Conservation (phyloP, 2,797 vertebrate species). For the Onychomys leucogaster region DNA sequence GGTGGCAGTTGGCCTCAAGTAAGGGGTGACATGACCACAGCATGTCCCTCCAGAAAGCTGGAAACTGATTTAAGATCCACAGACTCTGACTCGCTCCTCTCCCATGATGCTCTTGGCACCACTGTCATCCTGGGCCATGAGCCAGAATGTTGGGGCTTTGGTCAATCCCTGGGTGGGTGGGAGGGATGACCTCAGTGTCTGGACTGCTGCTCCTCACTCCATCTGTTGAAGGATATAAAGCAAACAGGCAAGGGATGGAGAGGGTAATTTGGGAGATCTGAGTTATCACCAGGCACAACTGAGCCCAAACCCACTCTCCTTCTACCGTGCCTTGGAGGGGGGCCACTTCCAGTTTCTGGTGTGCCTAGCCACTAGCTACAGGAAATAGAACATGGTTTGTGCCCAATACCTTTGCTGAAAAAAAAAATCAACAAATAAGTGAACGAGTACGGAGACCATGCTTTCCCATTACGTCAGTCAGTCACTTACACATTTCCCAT, state of each 20-base stretch:
- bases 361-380: neutral
- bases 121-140: neutral
- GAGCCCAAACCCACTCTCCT: neutral
- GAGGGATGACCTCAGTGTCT: neutral
- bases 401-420: neutral
- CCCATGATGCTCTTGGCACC: neutral
- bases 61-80: neutral
- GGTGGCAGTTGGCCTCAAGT: neutral
- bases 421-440: neutral
- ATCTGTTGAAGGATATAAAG: neutral
- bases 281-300: neutral
- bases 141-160: neutral
- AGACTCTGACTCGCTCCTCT: neutral
- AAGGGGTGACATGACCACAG: too few relatives aligned
- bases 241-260: neutral
- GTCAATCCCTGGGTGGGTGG: neutral
- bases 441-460: neutral
- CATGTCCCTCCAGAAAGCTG: neutral
- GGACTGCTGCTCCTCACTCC: neutral
- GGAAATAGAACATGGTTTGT: neutral
- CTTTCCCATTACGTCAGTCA: neutral
- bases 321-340: neutral
- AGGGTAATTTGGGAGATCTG: neutral
- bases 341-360: fast-evolving
- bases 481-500: fast-evolving